Evolutionary conservation across 2,888 invertebrate species (phyloP), one percentile per base, ranked within the genome.

Genomic region (Disparrhopalites patrizii): DNA sequence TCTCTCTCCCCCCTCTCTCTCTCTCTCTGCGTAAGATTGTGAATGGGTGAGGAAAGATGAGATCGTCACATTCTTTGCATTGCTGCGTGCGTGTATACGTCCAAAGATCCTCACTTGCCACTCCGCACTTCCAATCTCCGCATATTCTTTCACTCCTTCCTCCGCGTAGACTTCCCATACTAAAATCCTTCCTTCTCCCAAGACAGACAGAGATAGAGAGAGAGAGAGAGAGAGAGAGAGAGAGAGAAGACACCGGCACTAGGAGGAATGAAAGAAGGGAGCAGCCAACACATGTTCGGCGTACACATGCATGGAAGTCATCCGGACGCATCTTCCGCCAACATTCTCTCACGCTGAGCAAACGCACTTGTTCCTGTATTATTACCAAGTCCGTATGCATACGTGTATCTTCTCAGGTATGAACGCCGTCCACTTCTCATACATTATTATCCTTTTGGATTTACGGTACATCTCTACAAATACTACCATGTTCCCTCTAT

Each of bases 41-140:
- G 65, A 68, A 67, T 68, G 68, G 62, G 68, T 65, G 66, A 70
- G 62, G 72, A 72, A 70, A 70, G 70, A 72, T 70, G 72, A 72
- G 72, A 72, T 68, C 67, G 62, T 63, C 70, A 66, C 72, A 72
- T 70, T 70, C 70, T 60, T 65, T 25, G 65, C 70, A 70, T 72
- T 70, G 56, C 67, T 57, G 18, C 33, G 33, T 58, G 47, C 28
- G 58, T 58, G 18, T 31, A n/a, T n/a, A n/a, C n/a, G n/a, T n/a
- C n/a, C n/a, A n/a, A 47, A 60, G 50, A 47, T 60, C 50, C 31
- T 50, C n/a, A n/a, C 31, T 23, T 60, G 50, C 30, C 43, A 27
- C 7, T 54, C 54, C 31, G 54, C 47, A 47, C 47, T 47, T 47
- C 15, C 20, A 20, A 20, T 40, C 20, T 20, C 20, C 20, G 40